A percentile compares a stretch with the other conserved stretches of the same genome.
Conservation (phyloP, 2,888 invertebrate species). For the Archaeoteleia sp. region DNA sequence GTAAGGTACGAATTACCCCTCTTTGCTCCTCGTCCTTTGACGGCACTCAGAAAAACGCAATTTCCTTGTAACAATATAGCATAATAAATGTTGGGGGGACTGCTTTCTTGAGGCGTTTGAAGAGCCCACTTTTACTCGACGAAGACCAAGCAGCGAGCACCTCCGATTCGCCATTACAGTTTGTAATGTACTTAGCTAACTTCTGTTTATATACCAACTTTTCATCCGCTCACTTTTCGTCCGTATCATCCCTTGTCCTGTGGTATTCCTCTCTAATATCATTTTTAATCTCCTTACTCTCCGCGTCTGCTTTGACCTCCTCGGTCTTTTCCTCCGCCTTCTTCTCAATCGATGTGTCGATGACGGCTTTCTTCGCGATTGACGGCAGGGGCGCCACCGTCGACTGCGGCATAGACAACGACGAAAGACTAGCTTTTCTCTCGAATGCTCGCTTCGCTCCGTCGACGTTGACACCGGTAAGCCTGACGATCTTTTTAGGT, state of each 20-base stretch:
- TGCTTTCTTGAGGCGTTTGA: conserved; percentile 59
- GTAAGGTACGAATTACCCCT: no score
- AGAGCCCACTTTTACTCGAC: conserved; percentile 62
- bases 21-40: conserved; percentile 37
- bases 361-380: conserved; percentile 68
- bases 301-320: no score
- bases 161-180: conserved; percentile 73
- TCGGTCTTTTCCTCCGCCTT: conserved; percentile 61
- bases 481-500: conserved; percentile 87
- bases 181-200: conserved; percentile 75
- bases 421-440: conserved; percentile 82
- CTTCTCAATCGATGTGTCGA: conserved; percentile 70
- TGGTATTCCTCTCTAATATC: conserved; percentile 69
- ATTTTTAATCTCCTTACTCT: conserved; percentile 73
- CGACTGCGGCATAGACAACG: conserved; percentile 70
- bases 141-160: conserved; percentile 61
- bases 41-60: conserved; percentile 71
- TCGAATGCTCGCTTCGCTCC: conserved; percentile 92
- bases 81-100: conserved; percentile 71
- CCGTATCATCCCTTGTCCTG: conserved; percentile 67
- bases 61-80: conserved; percentile 74
- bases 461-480: conserved; percentile 88
- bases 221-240: conserved; percentile 58
- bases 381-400: conserved; percentile 58
- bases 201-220: conserved; percentile 75